Evolutionary conservation across 2,888 invertebrate genomes (phyloP), one percentile per base, ranked within the genome.

Genomic region (Caenorhabditis becei): DNA sequence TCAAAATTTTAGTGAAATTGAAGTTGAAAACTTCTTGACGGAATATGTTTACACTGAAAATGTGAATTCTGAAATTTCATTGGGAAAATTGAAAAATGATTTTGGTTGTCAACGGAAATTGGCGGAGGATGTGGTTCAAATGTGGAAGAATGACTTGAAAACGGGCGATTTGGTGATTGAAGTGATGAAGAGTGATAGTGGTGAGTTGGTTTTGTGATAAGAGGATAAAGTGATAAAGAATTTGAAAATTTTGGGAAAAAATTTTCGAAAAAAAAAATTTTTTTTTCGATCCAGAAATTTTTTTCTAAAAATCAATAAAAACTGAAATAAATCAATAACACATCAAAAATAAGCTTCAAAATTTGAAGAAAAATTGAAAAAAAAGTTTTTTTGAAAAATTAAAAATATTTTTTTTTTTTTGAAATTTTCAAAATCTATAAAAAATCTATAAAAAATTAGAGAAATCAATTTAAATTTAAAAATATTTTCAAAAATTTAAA

Each of bases 1-100:
- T 32, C 69, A 63, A 51, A 56, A 49, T 24, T 65, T 72, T n/a
- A n/a, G 26, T 0, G 54, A 53, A 32, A 44, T 44, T 5, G 62
- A 62, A 10, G 47, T 71, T 11, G 62, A 62, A 23, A 8, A 14
- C 2, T 71, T 71, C 7, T 44, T 71, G 16, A 61, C 53, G n/a
- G 23, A 37, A 0, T 83, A 54, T 23, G 41, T 82, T 23, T 81
- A 81, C 44, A 81, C 75, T 1, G 83, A 84, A 59, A 51, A 53
- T n/a, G 61, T 10, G 35, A 32, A 7, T 35, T 8, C 10, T n/a
- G n/a, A n/a, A n/a, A n/a, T n/a, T n/a, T n/a, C n/a, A n/a, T n/a
- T n/a, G n/a, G n/a, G n/a, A n/a, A 56, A 82, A 37, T 44, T 82
- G 37, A 28, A 49, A 32, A 49, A 26, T 3, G 69, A 77, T 18